Conservation (phyloP, 2,113 vertebrate species). For the Mormyrus lacerda region DNA sequence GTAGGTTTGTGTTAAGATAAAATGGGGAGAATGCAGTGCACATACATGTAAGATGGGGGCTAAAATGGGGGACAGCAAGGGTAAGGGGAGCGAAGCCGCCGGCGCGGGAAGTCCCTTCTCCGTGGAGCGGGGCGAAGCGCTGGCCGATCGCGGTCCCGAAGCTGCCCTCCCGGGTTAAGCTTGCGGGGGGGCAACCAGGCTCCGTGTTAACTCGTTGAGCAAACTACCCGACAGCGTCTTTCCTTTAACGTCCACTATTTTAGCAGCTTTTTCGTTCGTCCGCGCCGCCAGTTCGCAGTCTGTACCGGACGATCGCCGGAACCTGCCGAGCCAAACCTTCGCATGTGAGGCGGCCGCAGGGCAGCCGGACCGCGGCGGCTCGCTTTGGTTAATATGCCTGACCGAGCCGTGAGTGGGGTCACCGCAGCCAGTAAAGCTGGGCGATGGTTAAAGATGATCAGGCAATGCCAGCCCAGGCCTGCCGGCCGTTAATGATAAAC, state of each 20-base stretch:
- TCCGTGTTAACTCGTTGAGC: not conserved
- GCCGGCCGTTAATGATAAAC: not conserved
- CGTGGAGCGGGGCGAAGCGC: not conserved
- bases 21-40: not conserved
- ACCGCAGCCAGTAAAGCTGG: not conserved
- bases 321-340: not conserved
- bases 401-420: not conserved
- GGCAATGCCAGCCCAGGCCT: not conserved
- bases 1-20: not conserved
- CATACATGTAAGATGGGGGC: not conserved
- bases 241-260: not conserved
- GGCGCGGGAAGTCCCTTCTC: conserved; percentile 12
- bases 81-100: not conserved
- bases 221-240: not conserved
- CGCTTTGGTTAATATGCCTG: not conserved
- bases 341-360: not conserved
- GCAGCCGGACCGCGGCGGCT: not conserved
- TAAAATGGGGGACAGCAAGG: not conserved
- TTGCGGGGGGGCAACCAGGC: not conserved
- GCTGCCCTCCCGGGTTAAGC: not conserved
- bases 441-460: not conserved
- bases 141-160: not conserved
- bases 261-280: not conserved
- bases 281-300: not conserved
- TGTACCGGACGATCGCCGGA: not conserved